A percentile compares a stretch with the other conserved stretches of the same genome.
These are phyloP conservation scores for Musca domestica DNA, from an alignment of 1,140 invertebrate species.

Conservation along the genomic window DNA sequence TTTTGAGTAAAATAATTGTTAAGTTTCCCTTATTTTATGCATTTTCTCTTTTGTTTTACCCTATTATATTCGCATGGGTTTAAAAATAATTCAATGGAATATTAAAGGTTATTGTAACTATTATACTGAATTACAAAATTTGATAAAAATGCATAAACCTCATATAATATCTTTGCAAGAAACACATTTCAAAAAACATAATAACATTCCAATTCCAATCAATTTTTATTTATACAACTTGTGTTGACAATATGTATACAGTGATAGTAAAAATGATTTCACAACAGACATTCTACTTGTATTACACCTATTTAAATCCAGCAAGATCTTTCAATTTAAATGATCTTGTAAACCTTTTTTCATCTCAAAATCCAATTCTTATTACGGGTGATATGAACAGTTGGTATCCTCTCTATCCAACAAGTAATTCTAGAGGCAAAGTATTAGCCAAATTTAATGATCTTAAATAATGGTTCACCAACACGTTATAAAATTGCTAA, in stretches of 20 bases:
- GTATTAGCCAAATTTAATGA: background rate
- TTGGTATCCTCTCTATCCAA: constrained; percentile 8
- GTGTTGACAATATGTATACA: background rate
- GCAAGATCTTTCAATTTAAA: background rate
- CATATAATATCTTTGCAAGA: constrained; percentile 28
- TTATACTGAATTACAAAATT: constrained; percentile 23
- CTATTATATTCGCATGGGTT: background rate
- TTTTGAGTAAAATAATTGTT: no score
- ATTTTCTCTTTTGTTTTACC: background rate
- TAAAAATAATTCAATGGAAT: constrained; percentile 30
- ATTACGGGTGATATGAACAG: constrained; percentile 30
- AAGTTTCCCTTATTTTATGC: background rate
- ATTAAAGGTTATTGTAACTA: constrained; percentile 27
- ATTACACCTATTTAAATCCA: background rate
- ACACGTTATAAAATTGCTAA: no score
- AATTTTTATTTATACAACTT: constrained; percentile 23
- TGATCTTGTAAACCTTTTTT: background rate
- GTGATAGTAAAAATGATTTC: background rate
- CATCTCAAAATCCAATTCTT: no score
- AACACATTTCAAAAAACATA: constrained; percentile 18
- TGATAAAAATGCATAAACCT: constrained; percentile 25
- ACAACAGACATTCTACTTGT: background rate
- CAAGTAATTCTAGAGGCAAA: background rate
- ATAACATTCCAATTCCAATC: constrained; percentile 27
- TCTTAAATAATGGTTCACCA: no score